Conservation (phyloP, 2,888 invertebrate species). For the Tetheella fluctuosa region DNA sequence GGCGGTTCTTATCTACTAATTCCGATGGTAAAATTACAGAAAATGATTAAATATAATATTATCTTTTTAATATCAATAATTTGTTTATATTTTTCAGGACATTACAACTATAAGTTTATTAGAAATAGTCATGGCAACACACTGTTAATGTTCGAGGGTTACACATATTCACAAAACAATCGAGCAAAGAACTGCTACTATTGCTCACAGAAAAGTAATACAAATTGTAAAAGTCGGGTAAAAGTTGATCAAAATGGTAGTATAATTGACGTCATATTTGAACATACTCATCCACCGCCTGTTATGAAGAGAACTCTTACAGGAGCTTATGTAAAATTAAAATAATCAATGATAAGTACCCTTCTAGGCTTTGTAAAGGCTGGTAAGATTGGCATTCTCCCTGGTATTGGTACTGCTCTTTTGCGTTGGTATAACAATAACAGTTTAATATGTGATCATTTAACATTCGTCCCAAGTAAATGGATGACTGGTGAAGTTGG, state of each 20-base stretch:
- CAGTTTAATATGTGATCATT: too few relatives aligned
- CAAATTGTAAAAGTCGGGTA: background rate
- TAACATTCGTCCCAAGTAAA: too few relatives aligned
- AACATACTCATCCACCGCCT: background rate
- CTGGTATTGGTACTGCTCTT: too few relatives aligned
- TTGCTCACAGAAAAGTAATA: slow-evolving; percentile 28
- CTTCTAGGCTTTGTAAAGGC: too few relatives aligned
- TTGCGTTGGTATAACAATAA: too few relatives aligned
- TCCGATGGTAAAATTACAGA: too few relatives aligned
- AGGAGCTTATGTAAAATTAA: background rate
- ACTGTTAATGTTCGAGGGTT: slow-evolving; percentile 16
- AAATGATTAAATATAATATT: background rate
- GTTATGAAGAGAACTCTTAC: background rate
- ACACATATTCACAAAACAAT: slow-evolving; percentile 29
- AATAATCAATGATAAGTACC: background rate
- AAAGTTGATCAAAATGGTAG: background rate
- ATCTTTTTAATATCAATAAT: background rate
- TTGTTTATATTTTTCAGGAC: background rate
- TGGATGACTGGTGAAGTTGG: too few relatives aligned
- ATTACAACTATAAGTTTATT: background rate
- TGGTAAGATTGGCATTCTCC: too few relatives aligned
- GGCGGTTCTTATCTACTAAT: too few relatives aligned
- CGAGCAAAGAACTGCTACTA: slow-evolving; percentile 21
- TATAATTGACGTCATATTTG: background rate
- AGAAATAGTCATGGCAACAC: background rate